phyloP scores from a whole-genome alignment of 2,113 vertebrate genomes.

The Enhydra lutris region DNA sequence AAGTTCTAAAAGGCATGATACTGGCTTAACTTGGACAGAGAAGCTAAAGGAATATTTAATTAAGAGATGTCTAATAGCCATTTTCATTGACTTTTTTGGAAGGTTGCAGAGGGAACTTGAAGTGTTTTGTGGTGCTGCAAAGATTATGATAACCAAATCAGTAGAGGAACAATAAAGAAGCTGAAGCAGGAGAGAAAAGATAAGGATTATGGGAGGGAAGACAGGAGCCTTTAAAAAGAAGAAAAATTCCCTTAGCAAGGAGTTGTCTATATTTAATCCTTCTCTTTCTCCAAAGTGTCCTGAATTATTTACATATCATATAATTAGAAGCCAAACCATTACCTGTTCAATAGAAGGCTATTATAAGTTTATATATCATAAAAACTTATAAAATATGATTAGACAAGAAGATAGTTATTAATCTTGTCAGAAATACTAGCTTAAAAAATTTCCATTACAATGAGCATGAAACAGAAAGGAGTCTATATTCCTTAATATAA shows the following conservation, averaged over 20 bases:
- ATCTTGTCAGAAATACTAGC: conserved; percentile 51
- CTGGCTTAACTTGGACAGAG: not conserved
- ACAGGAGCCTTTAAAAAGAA: not conserved
- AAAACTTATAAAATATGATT: conserved; percentile 64
- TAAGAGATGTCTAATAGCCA: conserved; percentile 26
- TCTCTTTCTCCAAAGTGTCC: conserved; percentile 8
- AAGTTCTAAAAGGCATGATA: conserved; percentile 2
- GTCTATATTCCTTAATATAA: conserved; percentile 68
- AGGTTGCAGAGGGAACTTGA: conserved; percentile 24
- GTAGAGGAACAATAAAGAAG: conserved; percentile 10
- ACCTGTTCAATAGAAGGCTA: conserved; percentile 31
- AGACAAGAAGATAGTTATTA: conserved; percentile 55
- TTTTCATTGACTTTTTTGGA: conserved; percentile 44
- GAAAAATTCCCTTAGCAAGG: conserved; percentile 41
- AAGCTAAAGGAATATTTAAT: conserved; percentile 51
- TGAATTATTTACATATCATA: conserved; percentile 62
- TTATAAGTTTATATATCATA: conserved; percentile 60
- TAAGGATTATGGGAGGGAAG: conserved; percentile 42
- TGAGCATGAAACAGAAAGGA: conserved; percentile 57
- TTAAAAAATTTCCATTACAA: conserved; percentile 63
- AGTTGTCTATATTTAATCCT: conserved; percentile 46
- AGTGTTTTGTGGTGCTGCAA: conserved; percentile 50
- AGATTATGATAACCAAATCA: conserved; percentile 68
- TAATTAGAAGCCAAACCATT: conserved; percentile 54
- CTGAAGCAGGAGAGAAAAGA: conserved; percentile 20